A percentile compares a stretch with the other conserved stretches of the same genome.
Evolutionary conservation across 2,113 vertebrate genomes (phyloP).

Genomic region (Barbus barbus): DNA sequence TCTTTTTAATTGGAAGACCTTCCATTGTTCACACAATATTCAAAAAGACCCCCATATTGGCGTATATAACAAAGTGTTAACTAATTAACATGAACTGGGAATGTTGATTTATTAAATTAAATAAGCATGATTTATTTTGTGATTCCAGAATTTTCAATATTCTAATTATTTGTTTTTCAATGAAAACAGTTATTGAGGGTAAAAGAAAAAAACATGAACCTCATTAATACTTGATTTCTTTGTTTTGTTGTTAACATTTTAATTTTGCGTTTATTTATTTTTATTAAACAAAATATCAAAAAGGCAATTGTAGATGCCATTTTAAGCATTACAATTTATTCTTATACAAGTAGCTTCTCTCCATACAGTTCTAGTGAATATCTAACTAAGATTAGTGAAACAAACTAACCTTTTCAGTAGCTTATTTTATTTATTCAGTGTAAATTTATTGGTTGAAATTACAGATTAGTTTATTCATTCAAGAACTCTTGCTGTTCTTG

Average conservation of each 20-base stretch:
- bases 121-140: not conserved
- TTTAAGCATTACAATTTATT: not conserved
- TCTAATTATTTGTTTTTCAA: not conserved
- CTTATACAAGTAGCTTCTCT: not conserved
- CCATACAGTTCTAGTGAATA: not conserved
- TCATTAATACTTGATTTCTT: not conserved
- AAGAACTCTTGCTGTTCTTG: not conserved
- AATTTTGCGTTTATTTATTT: too few relatives aligned
- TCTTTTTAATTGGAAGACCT: too few relatives aligned
- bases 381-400: not conserved
- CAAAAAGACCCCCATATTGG: too few relatives aligned
- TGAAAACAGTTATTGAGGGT: not conserved
- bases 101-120: too few relatives aligned
- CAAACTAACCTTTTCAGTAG: not conserved
- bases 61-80: too few relatives aligned
- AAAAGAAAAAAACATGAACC: not conserved
- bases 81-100: too few relatives aligned
- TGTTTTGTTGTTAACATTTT: not conserved
- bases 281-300: too few relatives aligned
- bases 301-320: not conserved
- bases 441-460: not conserved
- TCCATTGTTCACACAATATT: too few relatives aligned
- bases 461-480: not conserved
- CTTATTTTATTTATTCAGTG: too few relatives aligned
- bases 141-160: not conserved